phyloP scores from a whole-genome alignment of 2,797 vertebrate species.

The Diglossa cyanea region DNA sequence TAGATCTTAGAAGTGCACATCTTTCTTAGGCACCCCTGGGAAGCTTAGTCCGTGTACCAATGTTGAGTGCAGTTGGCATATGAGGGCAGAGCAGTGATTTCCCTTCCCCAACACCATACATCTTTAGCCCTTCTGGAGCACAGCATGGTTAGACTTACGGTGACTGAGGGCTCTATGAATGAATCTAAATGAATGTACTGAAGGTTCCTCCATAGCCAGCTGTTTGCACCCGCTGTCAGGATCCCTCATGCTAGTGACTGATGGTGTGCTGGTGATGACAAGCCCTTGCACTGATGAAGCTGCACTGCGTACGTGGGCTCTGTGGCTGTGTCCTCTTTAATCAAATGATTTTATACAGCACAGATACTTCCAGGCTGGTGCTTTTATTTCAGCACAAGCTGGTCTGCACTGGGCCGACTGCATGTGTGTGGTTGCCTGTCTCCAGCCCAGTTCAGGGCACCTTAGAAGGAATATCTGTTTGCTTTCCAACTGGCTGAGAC shows the following conservation, averaged over 20 bases:
- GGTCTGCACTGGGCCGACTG: not conserved
- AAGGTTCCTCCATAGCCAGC: not conserved
- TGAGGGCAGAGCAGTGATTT: not conserved
- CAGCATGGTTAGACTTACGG: not conserved
- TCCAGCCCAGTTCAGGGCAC: not conserved
- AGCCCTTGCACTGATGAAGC: not conserved
- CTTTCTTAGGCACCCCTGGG: not conserved
- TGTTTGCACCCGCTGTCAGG: not conserved
- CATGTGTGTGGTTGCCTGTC: not conserved
- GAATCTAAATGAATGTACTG: not conserved
- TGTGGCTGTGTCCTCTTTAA: not conserved
- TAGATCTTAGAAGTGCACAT: not conserved
- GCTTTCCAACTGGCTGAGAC: slow-evolving; percentile 16
- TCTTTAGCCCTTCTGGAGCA: not conserved
- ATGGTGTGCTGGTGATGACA: not conserved
- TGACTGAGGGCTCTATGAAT: not conserved
- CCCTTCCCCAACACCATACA: not conserved
- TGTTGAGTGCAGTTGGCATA: not conserved
- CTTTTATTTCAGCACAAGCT: not conserved
- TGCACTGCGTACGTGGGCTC: not conserved
- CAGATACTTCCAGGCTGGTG: not conserved
- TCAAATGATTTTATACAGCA: not conserved
- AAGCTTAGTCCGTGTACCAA: not conserved
- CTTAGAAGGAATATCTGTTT: slow-evolving; percentile 8
- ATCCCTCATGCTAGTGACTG: not conserved